Evolutionary conservation across 2,797 vertebrate species (phyloP).

Genomic region (Coluber constrictor): DNA sequence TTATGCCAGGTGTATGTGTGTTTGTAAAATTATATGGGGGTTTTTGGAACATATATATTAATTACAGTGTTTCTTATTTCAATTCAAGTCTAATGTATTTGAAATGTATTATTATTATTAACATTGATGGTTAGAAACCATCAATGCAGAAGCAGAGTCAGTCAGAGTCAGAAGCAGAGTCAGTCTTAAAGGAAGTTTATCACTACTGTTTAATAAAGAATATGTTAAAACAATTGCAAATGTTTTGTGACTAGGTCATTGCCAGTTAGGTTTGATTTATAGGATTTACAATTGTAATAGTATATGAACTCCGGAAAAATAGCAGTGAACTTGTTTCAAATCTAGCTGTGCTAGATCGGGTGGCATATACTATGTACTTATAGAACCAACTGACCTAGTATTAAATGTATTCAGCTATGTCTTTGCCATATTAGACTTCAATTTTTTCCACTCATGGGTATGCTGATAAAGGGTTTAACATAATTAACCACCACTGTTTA

Average conservation of each 20-base stretch:
- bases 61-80: background rate
- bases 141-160: background rate
- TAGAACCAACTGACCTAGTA: background rate
- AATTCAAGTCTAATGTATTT: background rate
- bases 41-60: background rate
- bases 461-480: constrained; percentile 9
- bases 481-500: background rate
- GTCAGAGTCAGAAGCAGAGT: background rate
- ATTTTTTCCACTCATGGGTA: background rate
- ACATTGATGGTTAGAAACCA: background rate
- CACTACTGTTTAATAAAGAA: background rate
- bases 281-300: background rate
- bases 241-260: background rate
- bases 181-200: background rate
- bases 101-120: background rate
- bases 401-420: background rate
- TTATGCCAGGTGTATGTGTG: too few relatives aligned
- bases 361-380: background rate
- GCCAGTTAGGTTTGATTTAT: background rate
- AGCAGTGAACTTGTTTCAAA: background rate
- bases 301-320: background rate
- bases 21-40: background rate
- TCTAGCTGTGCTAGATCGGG: background rate
- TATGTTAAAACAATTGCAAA: background rate
- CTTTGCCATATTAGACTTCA: background rate